phyloP scores from a whole-genome alignment of 1,140 invertebrate species.

The Camponotus floridanus region DNA sequence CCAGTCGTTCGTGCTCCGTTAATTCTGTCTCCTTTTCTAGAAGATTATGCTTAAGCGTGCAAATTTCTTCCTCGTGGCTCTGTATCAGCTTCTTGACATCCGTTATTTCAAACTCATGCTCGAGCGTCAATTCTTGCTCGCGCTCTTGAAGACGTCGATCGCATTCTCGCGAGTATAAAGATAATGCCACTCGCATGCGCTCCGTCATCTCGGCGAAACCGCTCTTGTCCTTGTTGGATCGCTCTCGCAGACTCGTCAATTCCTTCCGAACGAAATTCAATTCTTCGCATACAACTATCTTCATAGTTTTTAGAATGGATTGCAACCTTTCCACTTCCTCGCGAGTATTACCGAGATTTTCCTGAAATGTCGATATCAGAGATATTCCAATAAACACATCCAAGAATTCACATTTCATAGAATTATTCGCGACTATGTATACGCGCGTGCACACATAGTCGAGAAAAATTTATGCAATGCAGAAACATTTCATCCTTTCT shows the following conservation, averaged over 20 bases:
- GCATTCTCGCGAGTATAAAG: conserved; percentile 86
- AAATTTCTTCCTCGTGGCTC: conserved; percentile 88
- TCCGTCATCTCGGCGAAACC: conserved; percentile 86
- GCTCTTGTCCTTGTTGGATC: conserved; percentile 85
- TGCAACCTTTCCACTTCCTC: conserved; percentile 83
- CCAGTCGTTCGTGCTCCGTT: conserved; percentile 77
- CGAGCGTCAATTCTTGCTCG: conserved; percentile 88
- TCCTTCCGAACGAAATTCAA: conserved; percentile 88
- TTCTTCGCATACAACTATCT: conserved; percentile 82
- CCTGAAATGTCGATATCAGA: conserved; percentile 79
- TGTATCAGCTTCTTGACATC: conserved; percentile 87
- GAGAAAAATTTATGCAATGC: conserved; percentile 31
- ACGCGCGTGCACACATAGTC: neutral
- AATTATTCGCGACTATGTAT: conserved; percentile 30
- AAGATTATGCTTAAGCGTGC: conserved; percentile 79
- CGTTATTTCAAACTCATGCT: conserved; percentile 89
- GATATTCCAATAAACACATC: conserved; percentile 10
- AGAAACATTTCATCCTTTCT: neutral
- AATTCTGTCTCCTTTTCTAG: conserved; percentile 80
- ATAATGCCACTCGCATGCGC: conserved; percentile 86
- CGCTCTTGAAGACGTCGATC: conserved; percentile 87
- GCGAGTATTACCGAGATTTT: conserved; percentile 83
- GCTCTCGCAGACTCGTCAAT: conserved; percentile 87
- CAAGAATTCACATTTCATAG: neutral
- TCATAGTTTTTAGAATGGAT: conserved; percentile 78